A percentile compares a stretch with the other conserved stretches of the same genome.
Conservation (phyloP, 64 coral and sea anemone genomes). For the Astreopora myriophthalma region DNA sequence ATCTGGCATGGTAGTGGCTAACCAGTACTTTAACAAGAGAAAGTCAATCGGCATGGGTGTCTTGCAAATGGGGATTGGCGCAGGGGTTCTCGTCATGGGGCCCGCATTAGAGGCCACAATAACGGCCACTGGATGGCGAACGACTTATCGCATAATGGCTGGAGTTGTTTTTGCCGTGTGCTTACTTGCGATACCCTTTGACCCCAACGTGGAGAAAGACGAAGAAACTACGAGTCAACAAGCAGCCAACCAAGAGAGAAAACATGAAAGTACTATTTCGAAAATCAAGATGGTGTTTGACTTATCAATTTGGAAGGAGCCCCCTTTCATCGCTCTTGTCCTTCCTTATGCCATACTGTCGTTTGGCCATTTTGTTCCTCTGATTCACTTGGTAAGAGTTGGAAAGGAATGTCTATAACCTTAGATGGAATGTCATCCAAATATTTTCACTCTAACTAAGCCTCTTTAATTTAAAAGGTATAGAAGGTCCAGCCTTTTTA, state of each 20-base stretch:
- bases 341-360: not conserved
- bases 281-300: not conserved
- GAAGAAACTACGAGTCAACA: not conserved
- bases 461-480: too few species aligned
- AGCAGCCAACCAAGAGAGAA: not conserved
- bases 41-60: conserved; percentile 47
- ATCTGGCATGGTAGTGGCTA: conserved; percentile 17
- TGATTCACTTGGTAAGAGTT: conserved; percentile 49
- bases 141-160: conserved; percentile 33
- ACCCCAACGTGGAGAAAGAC: conserved; percentile 22
- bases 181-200: conserved; percentile 22
- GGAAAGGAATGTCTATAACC: not conserved
- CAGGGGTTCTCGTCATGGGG: conserved; percentile 49
- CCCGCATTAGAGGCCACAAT: conserved; percentile 14
- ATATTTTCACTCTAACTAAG: too few species aligned
- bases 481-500: too few species aligned
- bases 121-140: conserved; percentile 37
- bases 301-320: conserved; percentile 65
- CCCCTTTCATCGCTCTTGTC: not conserved
- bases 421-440: not conserved
- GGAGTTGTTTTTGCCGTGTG: conserved; percentile 16
- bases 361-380: conserved; percentile 47
- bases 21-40: conserved; percentile 55
- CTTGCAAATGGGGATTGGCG: conserved; percentile 14
- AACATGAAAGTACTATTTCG: not conserved